These are phyloP conservation scores for Oscheius sp. DNA, from an alignment of 1,140 invertebrate species.

Conservation along the genomic window DNA sequence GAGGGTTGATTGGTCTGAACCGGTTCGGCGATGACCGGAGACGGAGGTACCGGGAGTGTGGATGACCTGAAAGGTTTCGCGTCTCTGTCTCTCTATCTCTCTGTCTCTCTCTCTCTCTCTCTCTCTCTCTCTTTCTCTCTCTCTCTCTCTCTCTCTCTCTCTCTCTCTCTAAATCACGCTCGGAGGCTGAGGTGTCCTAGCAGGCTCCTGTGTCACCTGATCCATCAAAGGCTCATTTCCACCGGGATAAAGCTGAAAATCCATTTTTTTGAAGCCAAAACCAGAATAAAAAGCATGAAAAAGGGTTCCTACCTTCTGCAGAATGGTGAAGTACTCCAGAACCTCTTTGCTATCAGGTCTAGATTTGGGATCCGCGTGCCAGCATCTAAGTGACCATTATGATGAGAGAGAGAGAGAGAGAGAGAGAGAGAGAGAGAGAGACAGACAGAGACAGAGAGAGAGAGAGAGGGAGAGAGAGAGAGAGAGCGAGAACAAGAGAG, in stretches of 20 bases:
- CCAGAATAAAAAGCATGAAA: neutral
- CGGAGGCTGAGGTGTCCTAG: slow-evolving; percentile 20
- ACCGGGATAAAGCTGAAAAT: slow-evolving; percentile 18
- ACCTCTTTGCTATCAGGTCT: slow-evolving; percentile 6
- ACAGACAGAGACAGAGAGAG: too few relatives aligned
- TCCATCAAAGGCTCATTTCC: slow-evolving; percentile 15
- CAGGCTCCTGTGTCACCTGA: neutral
- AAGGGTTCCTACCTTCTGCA: neutral
- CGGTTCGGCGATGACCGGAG: neutral
- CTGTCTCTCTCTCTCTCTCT: neutral
- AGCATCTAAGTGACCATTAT: too few relatives aligned
- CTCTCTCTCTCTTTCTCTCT: neutral
- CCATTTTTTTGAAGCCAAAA: too few relatives aligned
- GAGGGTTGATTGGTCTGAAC: slow-evolving; percentile 5
- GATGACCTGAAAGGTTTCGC: neutral
- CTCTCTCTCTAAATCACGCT: too few relatives aligned
- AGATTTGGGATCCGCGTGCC: neutral
- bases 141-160: neutral
- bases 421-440: too few relatives aligned
- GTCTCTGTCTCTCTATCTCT: too few relatives aligned
- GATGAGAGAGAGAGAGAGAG: too few relatives aligned
- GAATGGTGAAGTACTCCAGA: slow-evolving; percentile 10
- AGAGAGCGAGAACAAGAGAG: too few relatives aligned
- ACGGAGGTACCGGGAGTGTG: neutral
- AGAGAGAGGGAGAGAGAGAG: too few relatives aligned